Percentiles rank a stretch among this genome's conserved stretches.
These are phyloP conservation scores for Xylota sylvarum DNA, from an alignment of 2,888 invertebrate species.

Conservation along the genomic window DNA sequence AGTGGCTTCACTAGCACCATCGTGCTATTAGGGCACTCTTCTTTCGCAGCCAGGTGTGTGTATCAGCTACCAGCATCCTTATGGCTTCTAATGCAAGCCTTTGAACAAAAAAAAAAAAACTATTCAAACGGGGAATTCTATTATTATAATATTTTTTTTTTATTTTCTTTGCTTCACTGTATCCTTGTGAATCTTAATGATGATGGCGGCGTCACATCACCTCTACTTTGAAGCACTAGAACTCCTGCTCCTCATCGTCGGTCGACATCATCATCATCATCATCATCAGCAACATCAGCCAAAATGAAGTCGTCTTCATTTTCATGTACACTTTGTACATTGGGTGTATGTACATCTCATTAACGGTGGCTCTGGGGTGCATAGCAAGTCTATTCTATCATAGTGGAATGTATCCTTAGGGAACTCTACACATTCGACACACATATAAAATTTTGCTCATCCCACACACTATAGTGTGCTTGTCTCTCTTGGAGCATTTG, in stretches of 20 bases:
- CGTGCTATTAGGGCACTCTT: slow-evolving; percentile 53
- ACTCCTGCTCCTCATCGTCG: slow-evolving; percentile 1
- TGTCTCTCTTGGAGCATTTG: background rate
- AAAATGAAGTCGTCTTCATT: slow-evolving; percentile 66
- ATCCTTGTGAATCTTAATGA: slow-evolving; percentile 70
- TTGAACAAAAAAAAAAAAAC: slow-evolving; percentile 33
- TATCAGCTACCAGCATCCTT: slow-evolving; percentile 11
- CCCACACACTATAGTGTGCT: slow-evolving; percentile 27
- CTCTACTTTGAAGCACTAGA: slow-evolving; percentile 4
- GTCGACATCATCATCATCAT: slow-evolving; percentile 43
- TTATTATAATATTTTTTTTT: slow-evolving; percentile 44
- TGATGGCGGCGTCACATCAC: slow-evolving; percentile 55
- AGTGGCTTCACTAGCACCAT: slow-evolving; percentile 68
- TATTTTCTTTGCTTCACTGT: slow-evolving; percentile 12
- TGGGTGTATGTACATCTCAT: slow-evolving; percentile 71
- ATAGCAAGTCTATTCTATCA: slow-evolving; percentile 39
- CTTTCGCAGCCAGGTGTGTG: slow-evolving; percentile 46
- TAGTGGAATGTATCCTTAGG: slow-evolving; percentile 55
- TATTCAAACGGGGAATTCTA: slow-evolving; percentile 55
- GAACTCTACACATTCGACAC: slow-evolving; percentile 31
- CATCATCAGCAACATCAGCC: slow-evolving; percentile 34
- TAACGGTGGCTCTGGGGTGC: slow-evolving; percentile 67
- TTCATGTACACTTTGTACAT: slow-evolving; percentile 42
- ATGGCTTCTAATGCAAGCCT: slow-evolving; percentile 20
- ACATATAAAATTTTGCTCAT: slow-evolving; percentile 7